Conservation (phyloP, 2,113 vertebrate species). For the Crypturellus undulatus region DNA sequence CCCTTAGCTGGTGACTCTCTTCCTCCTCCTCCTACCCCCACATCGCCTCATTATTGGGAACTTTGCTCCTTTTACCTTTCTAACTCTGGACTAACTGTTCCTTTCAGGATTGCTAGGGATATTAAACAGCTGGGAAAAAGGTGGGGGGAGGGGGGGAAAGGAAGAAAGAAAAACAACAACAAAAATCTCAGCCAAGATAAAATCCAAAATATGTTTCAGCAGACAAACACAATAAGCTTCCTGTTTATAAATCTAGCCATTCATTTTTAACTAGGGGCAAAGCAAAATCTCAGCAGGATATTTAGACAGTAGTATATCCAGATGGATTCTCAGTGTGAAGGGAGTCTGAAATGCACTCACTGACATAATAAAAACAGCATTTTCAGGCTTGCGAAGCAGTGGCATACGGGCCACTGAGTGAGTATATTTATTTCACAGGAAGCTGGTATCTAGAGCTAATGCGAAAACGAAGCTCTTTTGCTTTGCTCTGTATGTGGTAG, state of each 20-base stretch:
- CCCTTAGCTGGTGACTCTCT: background rate
- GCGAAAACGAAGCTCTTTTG: constrained; percentile 70
- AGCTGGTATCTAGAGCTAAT: constrained; percentile 66
- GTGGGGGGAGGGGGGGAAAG: background rate
- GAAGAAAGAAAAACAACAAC: background rate
- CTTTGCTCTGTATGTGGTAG: constrained; percentile 64
- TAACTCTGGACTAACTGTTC: background rate
- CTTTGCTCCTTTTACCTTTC: constrained; percentile 12
- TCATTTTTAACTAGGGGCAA: constrained; percentile 63
- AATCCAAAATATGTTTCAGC: constrained; percentile 12
- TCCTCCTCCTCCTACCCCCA: no score
- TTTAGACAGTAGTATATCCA: constrained; percentile 60
- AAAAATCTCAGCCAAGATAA: constrained; percentile 7
- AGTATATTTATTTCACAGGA: constrained; percentile 70
- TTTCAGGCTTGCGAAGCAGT: constrained; percentile 55
- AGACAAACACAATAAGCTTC: constrained; percentile 42
- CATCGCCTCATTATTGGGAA: constrained; percentile 4
- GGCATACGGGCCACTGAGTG: constrained; percentile 4
- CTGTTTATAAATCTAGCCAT: constrained; percentile 56
- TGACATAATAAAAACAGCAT: constrained; percentile 55
- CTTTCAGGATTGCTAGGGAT: background rate
- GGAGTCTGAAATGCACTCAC: constrained; percentile 66
- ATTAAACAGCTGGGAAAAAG: background rate
- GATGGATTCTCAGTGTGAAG: constrained; percentile 76
- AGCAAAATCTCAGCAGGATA: constrained; percentile 62